Conservation (phyloP, 2,113 vertebrate species). For the Pygathrix nemaeus region DNA sequence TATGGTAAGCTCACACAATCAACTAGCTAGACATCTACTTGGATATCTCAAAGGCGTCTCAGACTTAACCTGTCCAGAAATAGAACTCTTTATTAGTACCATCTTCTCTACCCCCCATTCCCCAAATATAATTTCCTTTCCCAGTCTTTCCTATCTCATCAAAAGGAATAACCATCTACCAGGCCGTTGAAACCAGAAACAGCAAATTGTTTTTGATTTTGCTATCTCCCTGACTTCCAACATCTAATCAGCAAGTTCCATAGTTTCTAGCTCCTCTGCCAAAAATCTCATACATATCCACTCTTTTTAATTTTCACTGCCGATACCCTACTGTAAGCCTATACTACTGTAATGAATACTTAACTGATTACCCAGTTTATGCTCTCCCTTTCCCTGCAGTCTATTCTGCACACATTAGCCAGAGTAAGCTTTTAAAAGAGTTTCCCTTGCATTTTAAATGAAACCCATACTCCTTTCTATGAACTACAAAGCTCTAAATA, state of each 20-base stretch:
- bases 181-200: not conserved
- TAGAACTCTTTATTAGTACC: not conserved
- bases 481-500: not conserved
- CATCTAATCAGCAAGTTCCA: not conserved
- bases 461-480: not conserved
- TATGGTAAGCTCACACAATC: not conserved
- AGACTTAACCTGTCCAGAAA: constrained; percentile 16
- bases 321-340: not conserved
- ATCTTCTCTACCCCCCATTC: not conserved
- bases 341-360: not conserved
- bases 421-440: not conserved
- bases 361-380: not conserved
- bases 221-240: not conserved
- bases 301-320: not conserved
- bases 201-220: not conserved
- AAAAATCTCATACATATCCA: not conserved
- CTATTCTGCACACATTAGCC: not conserved
- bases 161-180: not conserved
- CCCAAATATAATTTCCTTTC: not conserved
- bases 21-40: not conserved
- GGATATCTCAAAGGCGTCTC: constrained; percentile 11
- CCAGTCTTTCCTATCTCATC: not conserved
- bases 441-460: not conserved
- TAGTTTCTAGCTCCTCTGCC: not conserved
- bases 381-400: not conserved